Base-by-base conservation (phyloP, 2,797 vertebrate species). In the Sebastes iracundus region DNA sequence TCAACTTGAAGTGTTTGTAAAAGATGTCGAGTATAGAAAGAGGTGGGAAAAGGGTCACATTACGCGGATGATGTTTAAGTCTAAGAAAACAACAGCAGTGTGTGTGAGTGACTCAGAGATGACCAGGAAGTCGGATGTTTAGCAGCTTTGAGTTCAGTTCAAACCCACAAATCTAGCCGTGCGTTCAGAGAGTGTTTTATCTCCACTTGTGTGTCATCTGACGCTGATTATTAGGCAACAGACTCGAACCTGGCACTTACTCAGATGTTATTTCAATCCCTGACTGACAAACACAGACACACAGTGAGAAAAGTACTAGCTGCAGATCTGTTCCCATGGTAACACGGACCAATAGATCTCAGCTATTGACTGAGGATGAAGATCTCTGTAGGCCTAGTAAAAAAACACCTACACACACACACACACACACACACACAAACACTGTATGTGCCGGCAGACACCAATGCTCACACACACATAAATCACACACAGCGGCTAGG, bases 271-370 rank as follows among this genome's bases (percentile, higher is more conserved):
- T 91, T 92, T 90, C 84, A 77, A 84, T 82, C 85, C 76, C 75
- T 87, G 87, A 91, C 70, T 89, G 90, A 88, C 93, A 87, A 82
- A 89, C 74, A 61, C 74, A 89, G 82, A 93, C 80, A 64, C 77
- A 64, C 81, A 63, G 77, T 42, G 77, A 90, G 90, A 85, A 88
- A 87, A 87, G 85, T 82, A 83, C 81, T 81, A 73, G 81, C 90
- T 89, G 86, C 83, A 86, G 89, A 94, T 88, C 90, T 80, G 95
- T 96, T 96, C 90, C 95, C 94, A 96, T 96, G 92, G 95, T 81
- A 96, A 96, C 95, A 78, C 60, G 27, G 87, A 90, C 88, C 93
- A 93, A 88, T 88, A 89, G 88, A 92, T 90, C 92, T 86, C 89
- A 58, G 87, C 90, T 93, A 90, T 91, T 92, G 91, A 93, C 85